These are phyloP conservation scores for Schizaphis graminum DNA, from an alignment of 2,888 invertebrate species.

Conservation along the genomic window DNA sequence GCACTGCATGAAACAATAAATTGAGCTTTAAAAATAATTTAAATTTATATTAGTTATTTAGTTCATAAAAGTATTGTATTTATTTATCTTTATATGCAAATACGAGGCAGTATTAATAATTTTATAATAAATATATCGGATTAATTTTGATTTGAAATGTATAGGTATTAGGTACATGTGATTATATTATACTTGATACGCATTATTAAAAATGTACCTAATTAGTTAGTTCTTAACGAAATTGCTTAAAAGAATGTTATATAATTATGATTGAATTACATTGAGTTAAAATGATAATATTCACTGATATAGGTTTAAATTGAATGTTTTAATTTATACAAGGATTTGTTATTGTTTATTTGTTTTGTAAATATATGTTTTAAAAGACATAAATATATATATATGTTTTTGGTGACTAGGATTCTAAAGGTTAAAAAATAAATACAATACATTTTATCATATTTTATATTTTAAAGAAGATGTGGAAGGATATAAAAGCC, in stretches of 20 bases:
- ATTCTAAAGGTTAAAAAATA: background rate
- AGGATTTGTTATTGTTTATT: background rate
- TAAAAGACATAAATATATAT: too few relatives aligned
- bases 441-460: background rate
- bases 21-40: background rate
- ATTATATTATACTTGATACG: background rate
- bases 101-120: background rate
- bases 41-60: background rate
- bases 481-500: background rate
- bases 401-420: background rate
- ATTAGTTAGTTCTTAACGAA: background rate
- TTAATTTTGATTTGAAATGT: background rate
- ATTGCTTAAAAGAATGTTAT: background rate
- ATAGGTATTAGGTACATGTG: background rate
- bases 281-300: background rate
- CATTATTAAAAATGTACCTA: background rate
- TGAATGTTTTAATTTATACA: background rate
- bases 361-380: background rate
- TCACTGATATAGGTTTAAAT: background rate
- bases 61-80: background rate
- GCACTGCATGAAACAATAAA: background rate
- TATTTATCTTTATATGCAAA: background rate
- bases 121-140: background rate
- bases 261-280: background rate
- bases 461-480: background rate